Percentiles rank a stretch among this genome's conserved stretches.
Conservation (phyloP, 1,140 invertebrate species). For the Neelides sp. region DNA sequence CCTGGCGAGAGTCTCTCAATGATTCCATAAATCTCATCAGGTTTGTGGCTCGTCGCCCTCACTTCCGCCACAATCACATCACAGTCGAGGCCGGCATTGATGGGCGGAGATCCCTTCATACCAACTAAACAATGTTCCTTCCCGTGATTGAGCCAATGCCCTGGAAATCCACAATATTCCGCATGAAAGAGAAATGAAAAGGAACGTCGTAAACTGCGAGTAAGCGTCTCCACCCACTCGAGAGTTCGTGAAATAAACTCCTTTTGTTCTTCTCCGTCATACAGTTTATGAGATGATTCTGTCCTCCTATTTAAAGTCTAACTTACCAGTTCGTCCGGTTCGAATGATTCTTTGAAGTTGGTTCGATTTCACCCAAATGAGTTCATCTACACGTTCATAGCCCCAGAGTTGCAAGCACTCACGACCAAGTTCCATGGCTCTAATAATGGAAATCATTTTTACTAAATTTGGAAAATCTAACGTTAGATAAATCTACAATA, state of each 20-base stretch:
- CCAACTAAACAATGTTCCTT: conserved; percentile 97
- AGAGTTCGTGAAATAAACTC: no score
- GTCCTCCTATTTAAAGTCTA: conserved; percentile 1
- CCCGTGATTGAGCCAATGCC: conserved; percentile 97
- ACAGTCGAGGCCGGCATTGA: conserved; percentile 88
- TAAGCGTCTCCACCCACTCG: no score
- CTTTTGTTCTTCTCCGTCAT: no score
- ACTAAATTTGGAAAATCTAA: neutral
- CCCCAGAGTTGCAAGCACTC: conserved; percentile 88
- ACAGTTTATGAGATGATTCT: no score
- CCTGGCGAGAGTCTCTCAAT: conserved; percentile 76
- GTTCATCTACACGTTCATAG: conserved; percentile 89
- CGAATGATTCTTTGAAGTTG: conserved; percentile 92
- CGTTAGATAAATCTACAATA: no score
- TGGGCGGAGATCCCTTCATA: conserved; percentile 84
- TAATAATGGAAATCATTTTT: conserved; percentile 34
- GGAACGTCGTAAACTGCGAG: no score
- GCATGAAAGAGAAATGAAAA: no score
- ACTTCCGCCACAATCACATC: conserved; percentile 98
- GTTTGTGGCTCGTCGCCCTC: conserved; percentile 91
- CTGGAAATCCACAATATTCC: conserved; percentile 8
- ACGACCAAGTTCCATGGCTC: conserved; percentile 91
- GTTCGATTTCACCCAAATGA: conserved; percentile 99
- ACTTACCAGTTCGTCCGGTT: conserved; percentile 68
- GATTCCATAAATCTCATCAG: conserved; percentile 94